Base-by-base conservation (phyloP, 2,888 invertebrate species). In the Agrilus biguttatus region DNA sequence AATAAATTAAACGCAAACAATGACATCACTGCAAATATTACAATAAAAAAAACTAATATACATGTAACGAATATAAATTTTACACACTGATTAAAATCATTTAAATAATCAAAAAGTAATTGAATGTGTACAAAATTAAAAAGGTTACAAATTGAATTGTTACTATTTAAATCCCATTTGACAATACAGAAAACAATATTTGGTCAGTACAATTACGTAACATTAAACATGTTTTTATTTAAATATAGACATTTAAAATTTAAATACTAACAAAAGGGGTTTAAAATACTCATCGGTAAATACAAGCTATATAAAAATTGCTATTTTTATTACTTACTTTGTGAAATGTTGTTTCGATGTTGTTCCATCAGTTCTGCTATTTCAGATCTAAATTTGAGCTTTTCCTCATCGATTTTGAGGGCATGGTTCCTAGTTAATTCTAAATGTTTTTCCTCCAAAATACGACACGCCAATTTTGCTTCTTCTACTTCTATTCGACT, bases 401-500 rank as follows among this genome's bases (percentile, higher is more conserved):
- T 55, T 51, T 67, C 63, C 46, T 64, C 62, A 48, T 68, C 63
- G 32, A 67, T 49, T 10, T 55, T 53, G 41, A 52, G 50, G 13
- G 53, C 50, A 48, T 69, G 63, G 36, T 65, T 59, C 37, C 57
- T 54, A 47, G 62, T 63, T 49, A 69, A 67, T 41, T 61, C 58
- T 4, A 58, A 50, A 43, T 70, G 57, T 35, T 65, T 57, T 52
- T 71, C 68, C 52, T 73, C 71, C 45, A 73, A 59, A 45, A 69
- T 65, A 40, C 51, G 55, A 45, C 50, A 62, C 6, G 57, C 51
- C 47, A 66, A 51, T 48, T 68, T 67, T 41, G 68, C 62, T 47
- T 66, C 59, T 46, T 69, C 57, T 54, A 67, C 66, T 45, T 70
- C 70, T 37, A 56, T 57, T 49, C 68, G 67, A 54, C 69, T 66